These are phyloP conservation scores for Larimichthys crocea DNA, from an alignment of 2,113 vertebrate genomes.

Conservation along the genomic window DNA sequence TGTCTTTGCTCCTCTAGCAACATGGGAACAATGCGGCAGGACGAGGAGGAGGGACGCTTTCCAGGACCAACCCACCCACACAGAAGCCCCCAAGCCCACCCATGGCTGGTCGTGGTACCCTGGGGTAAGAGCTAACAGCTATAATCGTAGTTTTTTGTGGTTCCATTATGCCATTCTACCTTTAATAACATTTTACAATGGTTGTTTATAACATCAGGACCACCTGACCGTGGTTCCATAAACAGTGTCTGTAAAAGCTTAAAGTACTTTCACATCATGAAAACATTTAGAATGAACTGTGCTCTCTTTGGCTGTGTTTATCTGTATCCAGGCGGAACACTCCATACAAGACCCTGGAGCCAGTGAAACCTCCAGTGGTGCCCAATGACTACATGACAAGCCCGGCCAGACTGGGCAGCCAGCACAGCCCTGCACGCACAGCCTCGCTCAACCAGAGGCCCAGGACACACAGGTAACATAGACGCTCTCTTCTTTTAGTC, in stretches of 20 bases:
- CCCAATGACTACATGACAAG: slow-evolving; percentile 99
- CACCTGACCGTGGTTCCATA: too few relatives aligned
- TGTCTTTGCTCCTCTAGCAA: slow-evolving; percentile 79
- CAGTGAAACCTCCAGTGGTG: slow-evolving; percentile 95
- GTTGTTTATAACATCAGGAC: too few relatives aligned
- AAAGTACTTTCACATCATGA: neutral
- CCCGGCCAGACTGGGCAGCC: slow-evolving; percentile 93
- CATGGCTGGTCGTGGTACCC: slow-evolving; percentile 94
- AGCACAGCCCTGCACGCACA: slow-evolving; percentile 96
- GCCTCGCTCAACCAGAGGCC: slow-evolving; percentile 98
- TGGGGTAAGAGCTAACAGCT: slow-evolving; percentile 86
- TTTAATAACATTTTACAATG: too few relatives aligned
- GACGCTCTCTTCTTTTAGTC: neutral
- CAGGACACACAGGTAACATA: slow-evolving; percentile 94
- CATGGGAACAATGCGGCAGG: slow-evolving; percentile 96
- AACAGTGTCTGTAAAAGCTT: neutral
- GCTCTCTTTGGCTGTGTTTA: slow-evolving; percentile 7
- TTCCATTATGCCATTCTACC: too few relatives aligned
- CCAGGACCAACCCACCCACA: slow-evolving; percentile 96
- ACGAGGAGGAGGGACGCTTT: slow-evolving; percentile 89
- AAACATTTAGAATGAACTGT: neutral
- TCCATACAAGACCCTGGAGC: slow-evolving; percentile 97
- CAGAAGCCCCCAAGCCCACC: slow-evolving; percentile 99
- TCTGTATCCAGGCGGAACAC: slow-evolving; percentile 89
- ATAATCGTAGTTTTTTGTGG: too few relatives aligned